phyloP scores from a whole-genome alignment of 1,140 invertebrate genomes.

The Heliothis subflexa region DNA sequence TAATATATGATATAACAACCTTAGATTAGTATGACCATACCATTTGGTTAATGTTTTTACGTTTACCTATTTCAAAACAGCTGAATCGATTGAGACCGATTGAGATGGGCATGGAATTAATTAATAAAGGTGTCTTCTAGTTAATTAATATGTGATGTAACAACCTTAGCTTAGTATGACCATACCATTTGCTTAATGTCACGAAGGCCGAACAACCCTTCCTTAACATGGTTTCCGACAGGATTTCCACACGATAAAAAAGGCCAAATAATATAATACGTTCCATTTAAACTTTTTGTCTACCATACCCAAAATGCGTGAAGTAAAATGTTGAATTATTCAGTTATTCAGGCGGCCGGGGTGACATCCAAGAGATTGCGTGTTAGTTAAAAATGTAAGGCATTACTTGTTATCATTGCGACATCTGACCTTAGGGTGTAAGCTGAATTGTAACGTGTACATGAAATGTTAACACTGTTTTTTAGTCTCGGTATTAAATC shows the following conservation, averaged over 20 bases:
- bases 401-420: neutral
- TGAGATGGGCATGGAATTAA: too few species aligned
- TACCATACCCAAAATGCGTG: neutral
- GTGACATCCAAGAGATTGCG: slow-evolving; percentile 17
- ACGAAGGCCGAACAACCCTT: neutral
- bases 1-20: too few species aligned
- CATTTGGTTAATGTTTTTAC: too few species aligned
- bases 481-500: neutral
- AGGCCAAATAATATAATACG: too few species aligned
- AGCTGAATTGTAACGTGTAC: neutral
- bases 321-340: slow-evolving; percentile 15
- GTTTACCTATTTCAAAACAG: too few species aligned
- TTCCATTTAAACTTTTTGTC: neutral
- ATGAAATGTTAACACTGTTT: neutral
- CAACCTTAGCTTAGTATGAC: too few species aligned
- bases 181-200: too few species aligned
- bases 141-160: too few species aligned
- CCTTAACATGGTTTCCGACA: neutral
- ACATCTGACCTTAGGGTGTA: neutral
- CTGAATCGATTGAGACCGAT: too few species aligned
- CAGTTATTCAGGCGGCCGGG: slow-evolving; percentile 7
- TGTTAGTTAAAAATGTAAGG: slow-evolving; percentile 17
- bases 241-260: neutral
- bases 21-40: too few species aligned
- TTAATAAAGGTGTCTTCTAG: too few species aligned